Base-by-base conservation (phyloP, 1,140 invertebrate genomes). In the Thaumatotibia leucotreta region DNA sequence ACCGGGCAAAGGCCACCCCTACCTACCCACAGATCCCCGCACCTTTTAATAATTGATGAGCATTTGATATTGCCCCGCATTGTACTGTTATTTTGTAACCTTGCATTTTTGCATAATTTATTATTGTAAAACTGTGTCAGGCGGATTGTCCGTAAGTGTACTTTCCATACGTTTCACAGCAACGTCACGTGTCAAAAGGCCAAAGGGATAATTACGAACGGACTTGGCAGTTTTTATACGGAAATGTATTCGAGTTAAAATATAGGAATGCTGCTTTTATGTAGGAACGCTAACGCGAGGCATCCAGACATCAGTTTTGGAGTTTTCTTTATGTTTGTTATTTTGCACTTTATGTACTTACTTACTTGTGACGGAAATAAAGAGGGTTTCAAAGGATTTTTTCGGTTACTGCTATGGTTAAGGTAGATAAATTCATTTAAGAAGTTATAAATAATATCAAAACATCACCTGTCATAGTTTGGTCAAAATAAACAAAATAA, bases 141-240 rank as follows among this genome's bases (percentile, higher is more conserved):
- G 11, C 14, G 1, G 52, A 58, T 9, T 58, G 52, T 58, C 52
- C 52, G 20, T 32, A 61, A 68, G 24, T 31, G 61, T 35, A 58
- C 58, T 11, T 58, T 67, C 64, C 33, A 61, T 63, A 63, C 20
- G 61, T 69, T 65, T 61, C 9, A 20, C 64, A 17, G 68, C 67
- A 68, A 74, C n/a, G 66, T 78, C 70, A 72, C 69, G 69, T 78
- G 73, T 76, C 72, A 61, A 58, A 58, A 75, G 70, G 76, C 75
- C 74, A 82, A 80, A 80, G 69, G 68, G 63, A 75, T 75, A 76
- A 72, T 79, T 67, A 72, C 61, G 33, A 69, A 64, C 58, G 39
- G 64, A 63, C 66, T 68, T 76, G 67, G 67, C 70, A 62, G 64
- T 75, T 75, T 74, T 76, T 64, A 72, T 70, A 66, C 63, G 66